Percentiles rank a stretch among this genome's conserved stretches.
phyloP scores from a whole-genome alignment of 2,113 vertebrate genomes.

The Chrysemys picta region DNA sequence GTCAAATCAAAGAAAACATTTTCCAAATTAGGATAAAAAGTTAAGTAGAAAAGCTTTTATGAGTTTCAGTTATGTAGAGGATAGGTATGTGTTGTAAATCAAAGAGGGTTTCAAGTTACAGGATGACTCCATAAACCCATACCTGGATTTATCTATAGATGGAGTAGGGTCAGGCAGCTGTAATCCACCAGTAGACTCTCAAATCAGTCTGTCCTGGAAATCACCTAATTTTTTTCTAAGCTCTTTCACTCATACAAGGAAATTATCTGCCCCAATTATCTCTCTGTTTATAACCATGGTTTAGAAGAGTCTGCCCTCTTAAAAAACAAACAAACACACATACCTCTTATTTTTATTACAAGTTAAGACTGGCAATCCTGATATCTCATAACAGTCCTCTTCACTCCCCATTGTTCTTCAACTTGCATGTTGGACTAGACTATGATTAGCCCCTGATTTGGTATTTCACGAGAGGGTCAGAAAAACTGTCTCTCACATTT shows the following conservation, averaged over 20 bases:
- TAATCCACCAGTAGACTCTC: neutral
- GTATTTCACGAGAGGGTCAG: neutral
- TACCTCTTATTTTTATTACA: neutral
- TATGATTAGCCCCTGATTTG: neutral
- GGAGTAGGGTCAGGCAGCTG: neutral
- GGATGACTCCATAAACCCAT: neutral
- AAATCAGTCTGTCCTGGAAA: neutral
- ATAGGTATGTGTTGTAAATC: neutral
- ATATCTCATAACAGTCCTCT: neutral
- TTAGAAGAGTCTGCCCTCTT: too few relatives aligned
- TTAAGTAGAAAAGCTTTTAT: neutral
- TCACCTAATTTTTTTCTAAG: neutral
- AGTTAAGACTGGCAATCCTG: neutral
- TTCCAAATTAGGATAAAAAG: neutral
- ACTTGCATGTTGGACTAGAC: neutral
- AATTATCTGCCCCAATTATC: neutral
- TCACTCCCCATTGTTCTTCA: neutral
- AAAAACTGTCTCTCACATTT: neutral
- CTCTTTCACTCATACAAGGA: neutral
- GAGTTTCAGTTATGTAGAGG: too few relatives aligned
- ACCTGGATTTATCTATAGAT: neutral
- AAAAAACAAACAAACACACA: too few relatives aligned
- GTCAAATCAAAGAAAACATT: neutral
- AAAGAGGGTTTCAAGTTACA: neutral
- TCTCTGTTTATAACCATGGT: too few relatives aligned